Evolutionary conservation across 1,140 invertebrate species (phyloP).

Genomic region (Heliconius himera): DNA sequence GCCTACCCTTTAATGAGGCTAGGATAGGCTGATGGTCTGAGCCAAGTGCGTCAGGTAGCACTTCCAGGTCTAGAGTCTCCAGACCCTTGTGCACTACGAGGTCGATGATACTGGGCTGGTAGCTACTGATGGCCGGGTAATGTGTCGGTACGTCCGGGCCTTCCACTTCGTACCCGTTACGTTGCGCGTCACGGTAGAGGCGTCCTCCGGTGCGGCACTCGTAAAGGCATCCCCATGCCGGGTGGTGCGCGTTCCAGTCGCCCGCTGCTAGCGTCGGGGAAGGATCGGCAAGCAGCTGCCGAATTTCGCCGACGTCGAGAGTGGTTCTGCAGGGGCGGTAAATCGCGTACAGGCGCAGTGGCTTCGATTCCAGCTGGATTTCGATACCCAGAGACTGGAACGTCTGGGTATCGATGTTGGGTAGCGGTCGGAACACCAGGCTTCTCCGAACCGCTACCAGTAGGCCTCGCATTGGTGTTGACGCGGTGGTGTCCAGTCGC

Average conservation of each 20-base stretch:
- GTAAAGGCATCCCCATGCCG: conserved; percentile 37
- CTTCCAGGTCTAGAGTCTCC: not conserved
- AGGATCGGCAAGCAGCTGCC: not conserved
- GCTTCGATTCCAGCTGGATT: not conserved
- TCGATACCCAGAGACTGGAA: conserved; percentile 37
- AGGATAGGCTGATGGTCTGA: not conserved
- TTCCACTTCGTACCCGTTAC: conserved; percentile 6
- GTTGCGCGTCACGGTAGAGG: conserved; percentile 24
- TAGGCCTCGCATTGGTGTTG: too few species aligned
- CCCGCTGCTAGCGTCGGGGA: conserved; percentile 31
- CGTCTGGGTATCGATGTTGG: not conserved
- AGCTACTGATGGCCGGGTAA: too few species aligned
- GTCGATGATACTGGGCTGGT: too few species aligned
- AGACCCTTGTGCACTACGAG: not conserved
- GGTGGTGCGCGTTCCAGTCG: conserved; percentile 44
- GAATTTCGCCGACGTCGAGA: conserved; percentile 22
- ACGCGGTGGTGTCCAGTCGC: too few species aligned
- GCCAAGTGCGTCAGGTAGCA: not conserved
- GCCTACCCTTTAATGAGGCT: not conserved
- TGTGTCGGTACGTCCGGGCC: conserved; percentile 16
- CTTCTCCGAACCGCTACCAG: too few species aligned
- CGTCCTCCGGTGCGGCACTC: not conserved
- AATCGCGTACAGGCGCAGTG: conserved; percentile 15
- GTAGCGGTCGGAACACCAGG: conserved; percentile 30
- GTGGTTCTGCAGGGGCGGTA: conserved; percentile 17